Evolutionary conservation across 2,888 invertebrate genomes (phyloP).

Genomic region (Nymphalis c-album): DNA sequence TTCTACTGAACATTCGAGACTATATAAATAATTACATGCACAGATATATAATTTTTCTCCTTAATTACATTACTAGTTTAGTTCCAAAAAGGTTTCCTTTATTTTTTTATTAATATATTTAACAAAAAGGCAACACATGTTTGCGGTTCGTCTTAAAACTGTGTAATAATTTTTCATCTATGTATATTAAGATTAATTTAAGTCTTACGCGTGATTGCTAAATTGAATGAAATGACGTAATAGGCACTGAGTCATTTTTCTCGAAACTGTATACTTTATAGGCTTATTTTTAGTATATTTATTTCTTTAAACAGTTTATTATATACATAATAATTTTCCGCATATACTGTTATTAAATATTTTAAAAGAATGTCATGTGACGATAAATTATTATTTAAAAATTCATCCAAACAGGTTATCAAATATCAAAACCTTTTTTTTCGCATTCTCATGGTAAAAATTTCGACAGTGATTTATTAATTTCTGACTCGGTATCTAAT

Average conservation of each 20-base stretch:
- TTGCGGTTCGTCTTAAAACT: slow-evolving; percentile 2
- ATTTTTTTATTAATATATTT: not conserved
- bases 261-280: slow-evolving; percentile 29
- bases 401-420: slow-evolving; percentile 1
- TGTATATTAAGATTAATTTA: slow-evolving; percentile 29
- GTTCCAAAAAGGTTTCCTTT: no score
- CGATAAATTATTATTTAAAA: not conserved
- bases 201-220: slow-evolving; percentile 41
- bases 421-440: not conserved
- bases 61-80: not conserved
- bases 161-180: slow-evolving; percentile 30
- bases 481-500: not conserved
- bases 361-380: not conserved
- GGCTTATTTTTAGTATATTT: slow-evolving; percentile 7
- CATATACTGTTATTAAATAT: not conserved
- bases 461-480: slow-evolving; percentile 1
- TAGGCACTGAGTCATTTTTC: slow-evolving; percentile 43
- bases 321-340: not conserved
- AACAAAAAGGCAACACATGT: not conserved
- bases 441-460: slow-evolving; percentile 2
- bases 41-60: not conserved
- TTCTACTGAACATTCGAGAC: slow-evolving; percentile 16
- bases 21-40: slow-evolving; percentile 3
- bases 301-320: not conserved
- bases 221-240: slow-evolving; percentile 47